Evolutionary conservation across 2,888 invertebrate genomes (phyloP).

Genomic region (Iselma pallidipennis): DNA sequence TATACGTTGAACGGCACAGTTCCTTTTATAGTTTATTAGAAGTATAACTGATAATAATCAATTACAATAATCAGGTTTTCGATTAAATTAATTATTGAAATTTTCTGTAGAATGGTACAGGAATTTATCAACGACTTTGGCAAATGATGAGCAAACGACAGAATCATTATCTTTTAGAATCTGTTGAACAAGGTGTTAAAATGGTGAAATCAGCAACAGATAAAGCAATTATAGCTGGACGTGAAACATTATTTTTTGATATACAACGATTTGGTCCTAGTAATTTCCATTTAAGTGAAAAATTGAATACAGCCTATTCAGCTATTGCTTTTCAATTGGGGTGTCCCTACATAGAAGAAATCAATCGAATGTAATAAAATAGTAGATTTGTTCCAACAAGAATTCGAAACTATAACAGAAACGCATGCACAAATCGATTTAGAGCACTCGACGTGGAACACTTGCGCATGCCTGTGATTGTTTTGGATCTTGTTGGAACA

Average conservation of each 20-base stretch:
- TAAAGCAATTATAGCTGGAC: constrained; percentile 70
- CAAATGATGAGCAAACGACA: constrained; percentile 63
- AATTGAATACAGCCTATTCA: constrained; percentile 76
- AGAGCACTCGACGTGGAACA: too few relatives aligned
- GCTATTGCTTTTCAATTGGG: constrained; percentile 78
- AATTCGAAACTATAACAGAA: too few relatives aligned
- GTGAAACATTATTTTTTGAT: constrained; percentile 76
- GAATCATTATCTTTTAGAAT: constrained; percentile 63
- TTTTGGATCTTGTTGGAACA: too few relatives aligned
- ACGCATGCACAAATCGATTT: too few relatives aligned
- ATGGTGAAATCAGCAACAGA: constrained; percentile 64
- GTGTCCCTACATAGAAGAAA: constrained; percentile 73
- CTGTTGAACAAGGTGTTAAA: constrained; percentile 72
- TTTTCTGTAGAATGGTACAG: constrained; percentile 69
- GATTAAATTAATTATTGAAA: not conserved
- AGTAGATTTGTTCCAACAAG: too few relatives aligned
- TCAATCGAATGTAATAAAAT: constrained; percentile 71
- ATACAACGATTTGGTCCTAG: constrained; percentile 72
- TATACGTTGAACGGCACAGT: constrained; percentile 74
- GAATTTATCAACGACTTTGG: constrained; percentile 72
- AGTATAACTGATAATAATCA: constrained; percentile 49
- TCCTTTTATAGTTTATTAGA: constrained; percentile 72
- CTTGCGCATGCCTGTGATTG: too few relatives aligned
- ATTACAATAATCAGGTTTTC: not conserved
- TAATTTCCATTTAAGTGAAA: constrained; percentile 75